Evolutionary conservation across 2,113 vertebrate species (phyloP), one percentile per base, ranked within the genome.

Genomic region (Apodemus sylvaticus): DNA sequence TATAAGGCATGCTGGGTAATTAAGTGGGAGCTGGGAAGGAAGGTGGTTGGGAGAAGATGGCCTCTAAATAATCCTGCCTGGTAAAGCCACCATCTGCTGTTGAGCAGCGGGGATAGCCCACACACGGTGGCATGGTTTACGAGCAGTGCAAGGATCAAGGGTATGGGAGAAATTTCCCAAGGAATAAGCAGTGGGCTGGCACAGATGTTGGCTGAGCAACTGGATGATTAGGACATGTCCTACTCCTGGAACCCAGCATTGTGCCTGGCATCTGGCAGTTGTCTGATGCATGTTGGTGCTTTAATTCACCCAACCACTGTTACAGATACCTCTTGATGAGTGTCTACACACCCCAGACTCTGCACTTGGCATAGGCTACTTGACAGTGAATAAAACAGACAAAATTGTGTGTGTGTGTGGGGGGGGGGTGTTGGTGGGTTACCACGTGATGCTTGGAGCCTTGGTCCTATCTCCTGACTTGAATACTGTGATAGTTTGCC

Each of bases 1-100:
- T 97, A 98, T 81, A 96, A 97, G 79, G 91, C 88, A 93, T 91
- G 88, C 90, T 93, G 79, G 74, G 91, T 97, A n/a, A n/a, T n/a
- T n/a, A n/a, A n/a, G n/a, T n/a, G n/a, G n/a, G n/a, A n/a, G n/a
- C n/a, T n/a, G n/a, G 97, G 71, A 82, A 95, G 73, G 86, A 91
- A 93, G 96, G 60, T 95, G 71, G 81, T 76, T 92, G 79, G 71
- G 90, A 94, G 70, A 98, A 91, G 89, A 96, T 93, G 91, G 95
- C 91, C 93, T 96, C 93, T 97, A 93, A 97, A 96, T 93, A 97
- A 97, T 85, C 74, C 89, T 58, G 71, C 77, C 71, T 55, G 83
- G 76, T 64, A 81, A 95, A 85, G 94, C 95, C 90, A 95, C 92
- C 96, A 91, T 95, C 95, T 96, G 97, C 78, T 93, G n/a, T 39